Conservation (phyloP, 2,113 vertebrate species). For the Hucho hucho region DNA sequence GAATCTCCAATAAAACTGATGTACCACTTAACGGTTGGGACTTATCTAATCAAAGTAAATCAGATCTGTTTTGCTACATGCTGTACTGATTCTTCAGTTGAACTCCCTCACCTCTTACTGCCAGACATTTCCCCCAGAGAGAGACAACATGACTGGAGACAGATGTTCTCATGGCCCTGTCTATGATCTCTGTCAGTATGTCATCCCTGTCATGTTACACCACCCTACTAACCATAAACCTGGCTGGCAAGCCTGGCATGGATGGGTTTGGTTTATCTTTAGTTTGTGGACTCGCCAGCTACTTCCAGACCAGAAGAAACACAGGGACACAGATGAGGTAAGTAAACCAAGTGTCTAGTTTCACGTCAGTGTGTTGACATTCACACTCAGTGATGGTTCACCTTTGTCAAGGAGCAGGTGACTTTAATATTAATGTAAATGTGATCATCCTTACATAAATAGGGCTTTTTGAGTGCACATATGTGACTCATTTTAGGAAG, state of each 20-base stretch:
- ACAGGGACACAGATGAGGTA: neutral
- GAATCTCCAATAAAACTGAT: neutral
- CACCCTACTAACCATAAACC: neutral
- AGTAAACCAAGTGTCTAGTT: constrained; percentile 1
- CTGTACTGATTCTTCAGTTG: neutral
- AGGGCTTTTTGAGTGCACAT: neutral
- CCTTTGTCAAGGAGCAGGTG: constrained; percentile 20
- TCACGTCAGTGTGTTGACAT: constrained; percentile 35
- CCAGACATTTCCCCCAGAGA: neutral
- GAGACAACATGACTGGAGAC: neutral
- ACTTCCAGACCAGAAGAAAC: neutral
- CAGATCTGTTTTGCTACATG: neutral
- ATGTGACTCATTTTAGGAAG: no score
- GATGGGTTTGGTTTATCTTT: neutral
- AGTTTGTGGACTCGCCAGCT: neutral
- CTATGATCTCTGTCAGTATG: neutral
- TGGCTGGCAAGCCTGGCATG: neutral
- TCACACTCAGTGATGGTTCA: constrained; percentile 31
- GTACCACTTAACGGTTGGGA: neutral
- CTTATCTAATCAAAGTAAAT: neutral
- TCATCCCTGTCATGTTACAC: neutral
- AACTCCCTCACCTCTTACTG: neutral
- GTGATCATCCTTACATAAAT: neutral
- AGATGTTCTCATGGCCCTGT: neutral
- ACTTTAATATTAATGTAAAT: neutral